These are phyloP conservation scores for Timema cristinae DNA, from an alignment of 2,888 invertebrate genomes.

Conservation along the genomic window DNA sequence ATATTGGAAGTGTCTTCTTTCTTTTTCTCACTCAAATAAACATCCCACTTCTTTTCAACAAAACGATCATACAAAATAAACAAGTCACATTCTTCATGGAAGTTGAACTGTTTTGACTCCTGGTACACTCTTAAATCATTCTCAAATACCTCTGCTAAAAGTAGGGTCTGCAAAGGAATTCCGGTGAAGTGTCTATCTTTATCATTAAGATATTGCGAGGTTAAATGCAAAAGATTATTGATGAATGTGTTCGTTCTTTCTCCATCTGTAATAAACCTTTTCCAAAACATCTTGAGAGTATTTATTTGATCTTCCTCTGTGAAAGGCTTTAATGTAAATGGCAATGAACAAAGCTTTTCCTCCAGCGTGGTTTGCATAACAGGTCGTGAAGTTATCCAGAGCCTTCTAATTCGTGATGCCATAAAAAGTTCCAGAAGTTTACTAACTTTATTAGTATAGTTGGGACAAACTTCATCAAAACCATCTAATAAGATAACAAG, in stretches of 20 bases:
- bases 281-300: slow-evolving; percentile 10
- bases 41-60: slow-evolving; percentile 18
- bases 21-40: slow-evolving; percentile 20
- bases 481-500: slow-evolving; percentile 19
- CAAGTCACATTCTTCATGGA: slow-evolving; percentile 17
- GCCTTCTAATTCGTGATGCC: background rate
- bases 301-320: slow-evolving; percentile 15
- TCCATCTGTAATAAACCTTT: background rate
- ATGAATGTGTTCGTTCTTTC: slow-evolving; percentile 6
- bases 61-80: slow-evolving; percentile 17
- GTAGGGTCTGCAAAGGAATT: slow-evolving; percentile 20
- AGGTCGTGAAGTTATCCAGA: slow-evolving; percentile 21
- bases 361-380: slow-evolving; percentile 13
- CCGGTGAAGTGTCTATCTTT: slow-evolving; percentile 20
- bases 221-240: slow-evolving; percentile 6
- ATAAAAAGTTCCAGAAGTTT: slow-evolving; percentile 10
- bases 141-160: slow-evolving; percentile 23
- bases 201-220: slow-evolving; percentile 5
- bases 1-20: slow-evolving; percentile 13
- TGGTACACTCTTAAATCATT: slow-evolving; percentile 7
- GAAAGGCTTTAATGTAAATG: slow-evolving; percentile 18
- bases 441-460: slow-evolving; percentile 15
- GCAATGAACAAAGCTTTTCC: background rate
- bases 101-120: background rate
- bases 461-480: slow-evolving; percentile 22